phyloP scores from a whole-genome alignment of 2,888 invertebrate species.

The Phyto melanocephala region DNA sequence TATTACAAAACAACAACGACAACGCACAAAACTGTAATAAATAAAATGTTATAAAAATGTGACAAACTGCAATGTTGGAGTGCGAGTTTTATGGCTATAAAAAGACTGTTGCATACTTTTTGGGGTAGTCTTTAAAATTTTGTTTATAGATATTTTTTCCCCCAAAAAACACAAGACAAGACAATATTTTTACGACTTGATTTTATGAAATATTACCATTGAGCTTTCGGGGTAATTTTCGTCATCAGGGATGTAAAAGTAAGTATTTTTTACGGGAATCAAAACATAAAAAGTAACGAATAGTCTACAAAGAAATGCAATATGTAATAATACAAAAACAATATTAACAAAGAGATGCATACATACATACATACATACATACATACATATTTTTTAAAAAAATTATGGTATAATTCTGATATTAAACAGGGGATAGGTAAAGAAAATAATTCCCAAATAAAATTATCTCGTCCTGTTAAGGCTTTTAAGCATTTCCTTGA shows the following conservation, averaged over 20 bases:
- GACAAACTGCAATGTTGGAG: conserved; percentile 53
- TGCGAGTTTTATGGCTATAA: conserved; percentile 33
- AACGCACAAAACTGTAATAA: conserved; percentile 44
- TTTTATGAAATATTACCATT: conserved; percentile 54
- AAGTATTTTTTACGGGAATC: neutral
- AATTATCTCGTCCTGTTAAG: no score
- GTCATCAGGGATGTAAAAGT: neutral
- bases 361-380: no score
- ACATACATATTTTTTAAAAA: no score
- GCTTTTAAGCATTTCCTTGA: no score
- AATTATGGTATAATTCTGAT: no score
- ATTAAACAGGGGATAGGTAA: no score
- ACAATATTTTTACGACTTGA: conserved; percentile 46
- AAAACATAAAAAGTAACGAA: neutral
- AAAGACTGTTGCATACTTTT: conserved; percentile 54
- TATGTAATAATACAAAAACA: no score
- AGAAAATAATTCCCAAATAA: no score
- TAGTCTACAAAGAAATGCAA: no score
- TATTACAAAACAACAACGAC: neutral
- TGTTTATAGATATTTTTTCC: neutral
- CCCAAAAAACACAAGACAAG: neutral
- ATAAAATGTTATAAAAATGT: conserved; percentile 63
- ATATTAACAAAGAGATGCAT: no score
- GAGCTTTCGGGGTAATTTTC: neutral
- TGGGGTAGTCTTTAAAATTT: neutral